Base-by-base conservation (phyloP, 2,113 vertebrate genomes). In the Planiliza haematocheilus region DNA sequence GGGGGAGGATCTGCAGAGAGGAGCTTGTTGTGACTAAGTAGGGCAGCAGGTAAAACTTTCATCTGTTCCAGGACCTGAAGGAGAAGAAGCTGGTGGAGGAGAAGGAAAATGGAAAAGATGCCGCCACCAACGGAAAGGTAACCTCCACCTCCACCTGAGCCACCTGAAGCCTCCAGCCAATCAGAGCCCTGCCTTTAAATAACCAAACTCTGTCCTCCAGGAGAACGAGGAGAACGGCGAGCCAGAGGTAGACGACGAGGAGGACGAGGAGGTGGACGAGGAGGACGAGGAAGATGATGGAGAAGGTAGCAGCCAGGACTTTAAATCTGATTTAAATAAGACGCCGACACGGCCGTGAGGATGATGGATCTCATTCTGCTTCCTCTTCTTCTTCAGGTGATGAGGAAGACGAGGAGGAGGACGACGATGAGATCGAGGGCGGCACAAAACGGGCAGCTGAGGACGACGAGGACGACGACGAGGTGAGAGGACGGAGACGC, bases 51-150 rank as follows among this genome's bases (percentile, higher is more conserved):
- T 58, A 55, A 76, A 48, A 45, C 51, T 18, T 55, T 13, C 39
- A 6, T 71, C 18, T 39, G 34, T 48, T 36, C 4, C 86, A 99
- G 97, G 97, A 98, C 76, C 93, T 99, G 88, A 99, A 99, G 85
- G 96, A 96, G 91, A 98, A 99, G 95, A 97, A 98, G 94, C 92
- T 96, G 66, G 92, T 95, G 71, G 97, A 98, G 92, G 96, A 98
- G 91, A 95, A 96, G 77, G 96, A 98, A 91, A 99, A 98, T 45
- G 97, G 97, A 68, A 96, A 95, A 89, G 96, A 97, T 16, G 92
- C 94, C 2, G 95, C 97, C 2, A 96, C 96, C 79, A 99, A 99
- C 0, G 97, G 97, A 61, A 99, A 97, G 1, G 96, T 94, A 64
- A 61, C n/a, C n/a, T n/a, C n/a, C n/a, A n/a, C n/a, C n/a, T n/a